A percentile compares a stretch with the other conserved stretches of the same genome.
These are phyloP conservation scores for Oryzaephilus surinamensis DNA, from an alignment of 1,140 invertebrate genomes.

Conservation along the genomic window DNA sequence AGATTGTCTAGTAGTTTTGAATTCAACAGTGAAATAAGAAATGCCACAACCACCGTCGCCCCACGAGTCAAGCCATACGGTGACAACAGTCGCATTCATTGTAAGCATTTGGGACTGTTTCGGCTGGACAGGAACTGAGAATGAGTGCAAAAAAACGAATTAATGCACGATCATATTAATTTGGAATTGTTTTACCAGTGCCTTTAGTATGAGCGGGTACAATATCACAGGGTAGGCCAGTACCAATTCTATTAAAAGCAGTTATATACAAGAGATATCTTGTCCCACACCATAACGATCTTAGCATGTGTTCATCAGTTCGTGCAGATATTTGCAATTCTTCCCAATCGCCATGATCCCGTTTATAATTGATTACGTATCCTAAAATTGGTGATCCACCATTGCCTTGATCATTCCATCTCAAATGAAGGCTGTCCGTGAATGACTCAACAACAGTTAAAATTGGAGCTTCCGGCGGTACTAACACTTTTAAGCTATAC, in stretches of 20 bases:
- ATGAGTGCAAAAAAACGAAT: constrained; percentile 3
- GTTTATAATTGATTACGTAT: constrained; percentile 78
- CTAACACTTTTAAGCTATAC: constrained; percentile 56
- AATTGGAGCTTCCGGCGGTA: constrained; percentile 56
- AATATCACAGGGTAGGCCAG: constrained; percentile 76
- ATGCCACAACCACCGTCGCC: constrained; percentile 83
- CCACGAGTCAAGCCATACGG: constrained; percentile 79
- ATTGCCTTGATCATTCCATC: constrained; percentile 48
- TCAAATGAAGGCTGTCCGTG: constrained; percentile 55
- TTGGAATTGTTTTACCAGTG: constrained; percentile 41
- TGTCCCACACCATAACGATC: constrained; percentile 78
- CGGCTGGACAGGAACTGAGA: constrained; percentile 62
- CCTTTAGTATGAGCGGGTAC: constrained; percentile 75
- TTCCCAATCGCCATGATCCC: constrained; percentile 82
- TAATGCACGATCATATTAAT: background rate
- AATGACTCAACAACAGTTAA: constrained; percentile 58
- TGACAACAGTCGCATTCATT: constrained; percentile 81
- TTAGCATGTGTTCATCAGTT: constrained; percentile 62
- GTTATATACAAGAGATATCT: constrained; percentile 80
- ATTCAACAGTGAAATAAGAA: constrained; percentile 71
- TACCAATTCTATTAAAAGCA: constrained; percentile 80
- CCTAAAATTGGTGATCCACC: constrained; percentile 63
- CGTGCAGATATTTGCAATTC: constrained; percentile 71
- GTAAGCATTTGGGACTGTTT: constrained; percentile 75
- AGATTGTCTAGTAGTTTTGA: constrained; percentile 23